Evolutionary conservation across 2,113 vertebrate genomes (phyloP), one percentile per base, ranked within the genome.

Genomic region (Actenoides hombroni): DNA sequence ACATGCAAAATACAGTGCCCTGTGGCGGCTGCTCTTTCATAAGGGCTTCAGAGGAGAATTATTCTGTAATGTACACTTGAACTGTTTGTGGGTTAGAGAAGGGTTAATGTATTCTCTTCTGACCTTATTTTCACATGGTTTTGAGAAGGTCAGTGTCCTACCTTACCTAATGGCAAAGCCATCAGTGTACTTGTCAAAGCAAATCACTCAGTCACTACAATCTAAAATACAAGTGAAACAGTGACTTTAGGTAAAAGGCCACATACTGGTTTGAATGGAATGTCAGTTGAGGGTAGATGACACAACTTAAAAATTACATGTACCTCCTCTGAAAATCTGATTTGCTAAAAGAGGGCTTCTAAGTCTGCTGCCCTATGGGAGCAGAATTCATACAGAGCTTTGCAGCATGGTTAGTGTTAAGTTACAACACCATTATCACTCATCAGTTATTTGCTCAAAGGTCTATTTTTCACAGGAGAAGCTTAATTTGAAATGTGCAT

Each of bases 391-490:
- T n/a, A 11, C 6, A 33, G 31, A 67, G 10, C 31, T 83, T 78
- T 88, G 56, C 60, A 84, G 73, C 11, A 25, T 35, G 35, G 28
- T 46, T 90, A 78, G 82, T 78, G 13, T 8, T 83, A 59, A 83
- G 23, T 74, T 86, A 67, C 40, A 40, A 20, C 46, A 77, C 21
- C 29, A 26, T 90, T 83, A 64, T 71, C 33, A 46, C 65, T 82
- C 88, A 49, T 65, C 49, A 65, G 18, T 75, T 79, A 56, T 42
- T 73, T 82, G 21, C 74, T 73, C 57, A 79, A 74, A 94, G 53
- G 48, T 57, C 29, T 15, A 44, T 95, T 95, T 94, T 94, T 94
- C 78, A 90, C 25, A 13, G 15, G 17, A 95, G 63, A 82, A n/a
- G 3, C 19, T 80, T 73, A 49, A 33, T 53, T 82, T 91, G 69